Conservation (phyloP, 2,888 invertebrate species). For the Platerodrilus igneus region DNA sequence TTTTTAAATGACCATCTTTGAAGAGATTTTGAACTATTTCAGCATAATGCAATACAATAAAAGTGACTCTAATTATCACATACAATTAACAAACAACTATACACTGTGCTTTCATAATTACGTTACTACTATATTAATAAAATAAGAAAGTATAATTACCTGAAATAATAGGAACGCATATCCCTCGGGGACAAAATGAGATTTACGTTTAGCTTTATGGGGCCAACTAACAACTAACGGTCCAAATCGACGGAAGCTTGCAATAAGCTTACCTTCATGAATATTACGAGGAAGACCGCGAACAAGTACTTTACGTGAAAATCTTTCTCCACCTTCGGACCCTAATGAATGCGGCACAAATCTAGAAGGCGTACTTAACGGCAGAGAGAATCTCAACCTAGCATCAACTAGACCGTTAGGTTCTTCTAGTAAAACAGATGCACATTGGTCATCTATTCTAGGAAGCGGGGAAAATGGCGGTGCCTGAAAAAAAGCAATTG, state of each 20-base stretch:
- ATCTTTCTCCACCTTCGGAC: conserved; percentile 80
- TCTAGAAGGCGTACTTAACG: conserved; percentile 71
- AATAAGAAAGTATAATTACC: conserved; percentile 49
- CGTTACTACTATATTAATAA: no score
- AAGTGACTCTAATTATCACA: no score
- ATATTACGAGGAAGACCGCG: conserved; percentile 98
- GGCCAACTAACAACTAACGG: conserved; percentile 99
- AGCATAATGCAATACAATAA: no score
- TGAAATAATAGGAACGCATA: conserved; percentile 90
- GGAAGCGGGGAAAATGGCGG: conserved; percentile 79
- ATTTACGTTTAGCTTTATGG: conserved; percentile 98
- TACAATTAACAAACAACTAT: no score
- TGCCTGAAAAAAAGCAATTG: conserved; percentile 52
- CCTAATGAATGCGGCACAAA: conserved; percentile 85
- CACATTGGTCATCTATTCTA: conserved; percentile 68
- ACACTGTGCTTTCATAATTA: no score
- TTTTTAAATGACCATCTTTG: no score
- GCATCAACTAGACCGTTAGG: conserved; percentile 59
- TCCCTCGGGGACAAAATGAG: conserved; percentile 98
- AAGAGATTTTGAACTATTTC: no score
- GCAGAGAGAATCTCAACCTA: conserved; percentile 51
- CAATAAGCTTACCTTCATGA: conserved; percentile 98
- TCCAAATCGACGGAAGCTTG: conserved; percentile 95
- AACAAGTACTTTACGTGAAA: conserved; percentile 95
- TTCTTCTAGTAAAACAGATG: conserved; percentile 56